Percentiles rank a stretch among this genome's conserved stretches.
These are phyloP conservation scores for Drosophila bocki DNA, from an alignment of 1,140 invertebrate genomes.

Conservation along the genomic window DNA sequence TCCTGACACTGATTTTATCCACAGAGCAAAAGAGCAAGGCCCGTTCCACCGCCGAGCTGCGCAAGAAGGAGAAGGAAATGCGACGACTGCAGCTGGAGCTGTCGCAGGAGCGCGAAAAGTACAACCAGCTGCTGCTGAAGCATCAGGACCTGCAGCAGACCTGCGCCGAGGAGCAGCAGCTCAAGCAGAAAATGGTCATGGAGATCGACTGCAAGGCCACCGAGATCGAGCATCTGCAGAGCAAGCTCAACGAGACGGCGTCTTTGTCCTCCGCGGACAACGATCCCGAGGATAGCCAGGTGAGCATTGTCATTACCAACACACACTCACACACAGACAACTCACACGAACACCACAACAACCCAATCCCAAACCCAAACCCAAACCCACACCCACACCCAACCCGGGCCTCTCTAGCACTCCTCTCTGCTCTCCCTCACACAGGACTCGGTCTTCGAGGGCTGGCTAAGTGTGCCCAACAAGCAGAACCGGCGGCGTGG, in stretches of 20 bases:
- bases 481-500: constrained; percentile 96
- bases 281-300: constrained; percentile 90
- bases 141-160: constrained; percentile 93
- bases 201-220: constrained; percentile 97
- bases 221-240: constrained; percentile 96
- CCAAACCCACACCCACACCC: constrained; percentile 1
- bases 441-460: constrained; percentile 93
- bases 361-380: not conserved
- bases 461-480: constrained; percentile 97
- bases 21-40: constrained; percentile 90
- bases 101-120: constrained; percentile 97
- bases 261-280: constrained; percentile 96
- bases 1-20: not conserved
- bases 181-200: constrained; percentile 94
- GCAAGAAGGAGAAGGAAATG: constrained; percentile 98
- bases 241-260: constrained; percentile 95
- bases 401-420: constrained; percentile 57
- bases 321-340: constrained; percentile 26
- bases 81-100: constrained; percentile 97
- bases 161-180: constrained; percentile 88
- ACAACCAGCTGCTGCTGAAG: constrained; percentile 93
- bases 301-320: constrained; percentile 14
- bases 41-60: constrained; percentile 90
- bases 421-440: constrained; percentile 84
- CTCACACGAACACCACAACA: constrained; percentile 3